These are phyloP conservation scores for Xerus rutilus DNA, from an alignment of 2,797 vertebrate species.

Conservation along the genomic window DNA sequence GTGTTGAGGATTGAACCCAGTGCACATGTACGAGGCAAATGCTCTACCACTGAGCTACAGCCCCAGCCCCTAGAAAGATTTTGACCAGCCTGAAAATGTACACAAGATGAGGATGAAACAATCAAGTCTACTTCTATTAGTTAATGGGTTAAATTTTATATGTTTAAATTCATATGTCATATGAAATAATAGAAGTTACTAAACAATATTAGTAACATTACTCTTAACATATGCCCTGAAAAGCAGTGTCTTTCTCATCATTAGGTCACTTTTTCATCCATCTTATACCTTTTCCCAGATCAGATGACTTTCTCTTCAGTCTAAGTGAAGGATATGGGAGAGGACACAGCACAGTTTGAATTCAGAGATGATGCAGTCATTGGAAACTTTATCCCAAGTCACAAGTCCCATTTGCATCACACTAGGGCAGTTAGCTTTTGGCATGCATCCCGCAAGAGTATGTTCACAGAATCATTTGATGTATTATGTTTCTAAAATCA, in stretches of 20 bases:
- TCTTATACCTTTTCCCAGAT: slow-evolving; percentile 27
- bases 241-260: slow-evolving; percentile 6
- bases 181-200: not conserved
- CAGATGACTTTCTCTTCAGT: slow-evolving; percentile 52
- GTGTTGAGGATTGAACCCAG: too few relatives aligned
- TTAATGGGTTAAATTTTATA: slow-evolving; percentile 1
- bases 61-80: not conserved
- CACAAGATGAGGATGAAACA: not conserved
- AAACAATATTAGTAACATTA: not conserved
- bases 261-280: slow-evolving; percentile 27
- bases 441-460: slow-evolving; percentile 16
- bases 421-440: slow-evolving; percentile 52
- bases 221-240: slow-evolving; percentile 17
- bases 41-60: too few relatives aligned
- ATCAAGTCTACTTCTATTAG: slow-evolving; percentile 31
- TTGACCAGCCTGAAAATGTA: not conserved
- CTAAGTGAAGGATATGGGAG: not conserved
- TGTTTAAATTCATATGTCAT: slow-evolving; percentile 36
- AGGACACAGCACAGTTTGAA: slow-evolving; percentile 64
- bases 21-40: too few relatives aligned
- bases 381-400: slow-evolving; percentile 77
- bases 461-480: slow-evolving; percentile 38
- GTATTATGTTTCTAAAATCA: slow-evolving; percentile 19
- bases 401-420: slow-evolving; percentile 70
- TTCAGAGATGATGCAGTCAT: slow-evolving; percentile 50